phyloP scores from a whole-genome alignment of 2,113 vertebrate genomes.

The Nothobranchius furzeri region DNA sequence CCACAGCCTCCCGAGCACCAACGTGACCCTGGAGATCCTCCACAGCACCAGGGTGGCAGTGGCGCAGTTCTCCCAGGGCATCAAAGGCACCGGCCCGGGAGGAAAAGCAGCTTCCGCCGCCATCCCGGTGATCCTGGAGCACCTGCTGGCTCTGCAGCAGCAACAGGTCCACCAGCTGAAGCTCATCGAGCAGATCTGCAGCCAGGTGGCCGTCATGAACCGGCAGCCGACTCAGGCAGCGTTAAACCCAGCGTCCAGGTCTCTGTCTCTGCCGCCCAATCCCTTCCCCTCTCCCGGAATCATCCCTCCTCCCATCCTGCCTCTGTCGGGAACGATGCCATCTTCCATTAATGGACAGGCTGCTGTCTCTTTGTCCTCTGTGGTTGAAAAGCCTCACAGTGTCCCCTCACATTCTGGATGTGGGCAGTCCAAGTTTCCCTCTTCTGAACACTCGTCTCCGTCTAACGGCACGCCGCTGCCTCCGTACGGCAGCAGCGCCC shows the following conservation, averaged over 20 bases:
- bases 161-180: constrained; percentile 97
- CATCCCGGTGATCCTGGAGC: constrained; percentile 94
- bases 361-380: constrained; percentile 63
- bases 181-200: constrained; percentile 97
- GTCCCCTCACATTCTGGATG: constrained; percentile 77
- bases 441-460: constrained; percentile 70
- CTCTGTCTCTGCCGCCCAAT: constrained; percentile 67
- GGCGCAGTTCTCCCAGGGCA: constrained; percentile 92
- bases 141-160: constrained; percentile 92
- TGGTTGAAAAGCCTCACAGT: constrained; percentile 78
- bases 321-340: constrained; percentile 82
- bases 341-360: constrained; percentile 75
- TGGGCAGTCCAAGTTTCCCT: constrained; percentile 72
- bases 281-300: constrained; percentile 82
- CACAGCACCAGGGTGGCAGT: constrained; percentile 96
- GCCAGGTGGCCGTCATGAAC: constrained; percentile 93
- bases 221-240: constrained; percentile 81
- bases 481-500: constrained; percentile 63
- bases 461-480: constrained; percentile 76
- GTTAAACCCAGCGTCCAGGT: constrained; percentile 77
- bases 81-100: constrained; percentile 60
- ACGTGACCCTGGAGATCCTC: constrained; percentile 95
- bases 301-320: constrained; percentile 78
- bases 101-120: constrained; percentile 81
- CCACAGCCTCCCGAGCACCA: constrained; percentile 90